Base-by-base conservation (phyloP, 2,888 invertebrate species). In the Lasioglossum malachurum region DNA sequence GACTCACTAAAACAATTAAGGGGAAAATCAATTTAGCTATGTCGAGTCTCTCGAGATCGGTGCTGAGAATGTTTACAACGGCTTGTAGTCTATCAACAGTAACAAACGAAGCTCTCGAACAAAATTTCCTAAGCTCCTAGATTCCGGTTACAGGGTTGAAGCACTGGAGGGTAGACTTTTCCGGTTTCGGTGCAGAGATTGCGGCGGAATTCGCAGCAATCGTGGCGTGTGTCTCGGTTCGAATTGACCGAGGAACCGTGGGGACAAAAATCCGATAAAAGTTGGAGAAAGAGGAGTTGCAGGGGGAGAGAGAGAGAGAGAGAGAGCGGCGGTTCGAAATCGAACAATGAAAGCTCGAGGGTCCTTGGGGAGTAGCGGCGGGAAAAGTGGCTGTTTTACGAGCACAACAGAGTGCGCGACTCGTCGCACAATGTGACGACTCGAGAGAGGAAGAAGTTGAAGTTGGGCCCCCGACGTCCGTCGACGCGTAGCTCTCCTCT, bases 361-460 rank as follows among this genome's bases (percentile, higher is more conserved):
- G 90, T 88, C 87, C 92, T 93, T 86, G 16, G 89, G 83, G 86
- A 91, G 88, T 89, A 87, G 87, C 84, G 80, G 87, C 82, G 87
- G 86, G 91, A 90, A 92, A 93, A 92, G 92, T 93, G 92, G 92
- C 92, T 93, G 92, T 92, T 93, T 93, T 92, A 90, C 91, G 92
- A 90, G 92, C 89, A 92, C 92, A 90, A 89, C 90, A 75, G 86
- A 83, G 86, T 84, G 77, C 88, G 72, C 81, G 86, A 88, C 90
- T 89, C 88, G 87, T 90, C 90, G 86, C 88, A 92, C 92, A 90
- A 91, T 90, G 89, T 87, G 88, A 86, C 84, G 86, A 90, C 76
- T 90, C 76, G 86, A 88, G 86, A 89, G 86, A 89, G 87, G 85
- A 84, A 87, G 82, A 87, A 89, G 87, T 82, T 67, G 85, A 81